These are phyloP conservation scores for Campaea margaritaria DNA, from an alignment of 2,888 invertebrate species.

Conservation along the genomic window DNA sequence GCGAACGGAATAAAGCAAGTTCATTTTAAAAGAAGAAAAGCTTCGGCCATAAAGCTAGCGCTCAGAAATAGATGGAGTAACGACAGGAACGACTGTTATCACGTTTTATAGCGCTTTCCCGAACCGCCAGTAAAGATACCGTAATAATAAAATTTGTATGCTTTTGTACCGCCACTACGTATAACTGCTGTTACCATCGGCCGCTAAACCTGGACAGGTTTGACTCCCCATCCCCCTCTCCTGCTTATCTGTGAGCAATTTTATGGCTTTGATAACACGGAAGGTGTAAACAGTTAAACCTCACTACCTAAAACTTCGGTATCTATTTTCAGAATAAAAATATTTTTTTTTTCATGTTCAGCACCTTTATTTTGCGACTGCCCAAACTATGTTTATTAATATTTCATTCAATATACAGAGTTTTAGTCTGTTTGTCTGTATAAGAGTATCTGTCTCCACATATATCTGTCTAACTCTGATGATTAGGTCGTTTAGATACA, in stretches of 20 bases:
- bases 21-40: constrained; percentile 29
- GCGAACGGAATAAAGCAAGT: background rate
- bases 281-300: background rate
- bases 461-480: too few species aligned
- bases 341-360: too few species aligned
- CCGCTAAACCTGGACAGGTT: constrained; percentile 2
- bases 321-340: too few species aligned
- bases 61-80: constrained; percentile 38
- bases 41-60: constrained; percentile 38
- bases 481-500: too few species aligned
- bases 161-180: constrained; percentile 36
- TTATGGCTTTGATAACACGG: constrained; percentile 1
- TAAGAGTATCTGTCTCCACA: too few species aligned
- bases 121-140: constrained; percentile 73
- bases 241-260: constrained; percentile 7
- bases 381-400: too few species aligned
- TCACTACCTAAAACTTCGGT: background rate
- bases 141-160: constrained; percentile 43
- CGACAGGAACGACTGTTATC: constrained; percentile 67
- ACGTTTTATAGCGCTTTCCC: constrained; percentile 66
- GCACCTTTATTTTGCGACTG: too few species aligned
- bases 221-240: constrained; percentile 2
- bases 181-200: constrained; percentile 27
- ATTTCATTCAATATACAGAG: too few species aligned
- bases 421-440: too few species aligned